Base-by-base conservation (phyloP, 30 jellyfish, hydroid and myxozoan genomes). In the Euphysa ruthae region DNA sequence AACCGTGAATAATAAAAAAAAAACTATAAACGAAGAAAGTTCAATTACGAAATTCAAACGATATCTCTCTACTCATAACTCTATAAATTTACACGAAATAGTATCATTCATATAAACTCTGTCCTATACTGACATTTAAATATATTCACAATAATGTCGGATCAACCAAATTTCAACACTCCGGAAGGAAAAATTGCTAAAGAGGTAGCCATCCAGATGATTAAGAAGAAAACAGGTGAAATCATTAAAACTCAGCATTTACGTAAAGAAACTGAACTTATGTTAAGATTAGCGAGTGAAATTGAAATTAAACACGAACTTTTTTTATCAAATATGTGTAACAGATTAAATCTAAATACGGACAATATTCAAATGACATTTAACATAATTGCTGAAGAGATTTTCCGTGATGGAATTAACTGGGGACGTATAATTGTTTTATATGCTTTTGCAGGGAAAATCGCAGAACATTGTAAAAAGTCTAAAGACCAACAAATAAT, bases 391-490 rank as follows among this genome's bases (percentile, higher is more conserved):
- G 92, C 94, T 0, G 94, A 79, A 19, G 97, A 88, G 62, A 80
- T 88, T 28, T 88, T 88, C 51, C 54, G 49, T 19, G 97, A 79
- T 44, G 97, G 75, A 24, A 60, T 58, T 26, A 88, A 88, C 57
- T 88, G 97, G 97, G 97, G 97, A 34, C 68, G 97, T 50, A 66
- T 88, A 21, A 93, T 88, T 43, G 94, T 88, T 15, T 70, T 88
- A 46, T 88, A 88, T 64, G 78, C 97, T 0, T 88, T 88, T 69
- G 97, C 87, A 4, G 97, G 94, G 22, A 80, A 88, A 63, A 70
- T 88, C 3, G 97, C 97, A n/a, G 34, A 56, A 19, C 91, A 88
- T 65, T 88, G 94, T 43, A 58, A 49, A 65, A 69, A 28, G 15
- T 54, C 57, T 32, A 88, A 88, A 26, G 69, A 63, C 78, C 94